phyloP scores from a whole-genome alignment of 1,140 invertebrate species.

The Macrotrachela quadricornifera region DNA sequence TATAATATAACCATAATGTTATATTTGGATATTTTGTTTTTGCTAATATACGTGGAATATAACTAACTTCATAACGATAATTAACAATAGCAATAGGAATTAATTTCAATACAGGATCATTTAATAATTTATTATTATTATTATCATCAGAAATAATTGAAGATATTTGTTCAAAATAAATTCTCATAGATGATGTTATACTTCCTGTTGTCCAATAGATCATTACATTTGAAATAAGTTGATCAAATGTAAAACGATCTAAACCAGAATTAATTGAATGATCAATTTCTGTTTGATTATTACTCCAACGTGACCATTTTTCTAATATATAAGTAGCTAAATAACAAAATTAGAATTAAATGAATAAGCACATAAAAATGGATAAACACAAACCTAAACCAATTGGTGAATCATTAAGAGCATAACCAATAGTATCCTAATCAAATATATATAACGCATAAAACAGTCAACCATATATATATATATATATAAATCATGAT shows the following conservation, averaged over 20 bases:
- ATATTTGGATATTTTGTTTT: conserved; percentile 21
- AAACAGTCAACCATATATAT: too few relatives aligned
- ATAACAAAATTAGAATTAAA: too few relatives aligned
- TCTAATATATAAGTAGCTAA: conserved; percentile 54
- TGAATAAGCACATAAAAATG: too few relatives aligned
- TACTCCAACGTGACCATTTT: conserved; percentile 57
- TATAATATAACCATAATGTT: conserved; percentile 17
- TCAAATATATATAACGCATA: too few relatives aligned
- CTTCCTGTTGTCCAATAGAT: conserved; percentile 56
- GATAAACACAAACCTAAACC: conserved; percentile 31
- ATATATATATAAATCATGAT: conserved; percentile 61
- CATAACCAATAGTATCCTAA: conserved; percentile 45
- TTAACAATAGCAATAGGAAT: conserved; percentile 26
- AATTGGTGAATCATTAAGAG: conserved; percentile 34
- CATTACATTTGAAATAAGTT: conserved; percentile 66
- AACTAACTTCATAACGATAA: conserved; percentile 23
- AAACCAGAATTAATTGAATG: conserved; percentile 42
- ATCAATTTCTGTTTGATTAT: conserved; percentile 25
- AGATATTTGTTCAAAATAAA: conserved; percentile 46
- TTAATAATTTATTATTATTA: conserved; percentile 20
- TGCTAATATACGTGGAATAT: conserved; percentile 15
- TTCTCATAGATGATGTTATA: conserved; percentile 48
- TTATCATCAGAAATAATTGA: too few relatives aligned
- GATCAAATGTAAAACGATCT: conserved; percentile 40
- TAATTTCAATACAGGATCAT: conserved; percentile 12